Evolutionary conservation across 2,888 invertebrate species (phyloP).

Genomic region (Nephrotoma guestfalica): DNA sequence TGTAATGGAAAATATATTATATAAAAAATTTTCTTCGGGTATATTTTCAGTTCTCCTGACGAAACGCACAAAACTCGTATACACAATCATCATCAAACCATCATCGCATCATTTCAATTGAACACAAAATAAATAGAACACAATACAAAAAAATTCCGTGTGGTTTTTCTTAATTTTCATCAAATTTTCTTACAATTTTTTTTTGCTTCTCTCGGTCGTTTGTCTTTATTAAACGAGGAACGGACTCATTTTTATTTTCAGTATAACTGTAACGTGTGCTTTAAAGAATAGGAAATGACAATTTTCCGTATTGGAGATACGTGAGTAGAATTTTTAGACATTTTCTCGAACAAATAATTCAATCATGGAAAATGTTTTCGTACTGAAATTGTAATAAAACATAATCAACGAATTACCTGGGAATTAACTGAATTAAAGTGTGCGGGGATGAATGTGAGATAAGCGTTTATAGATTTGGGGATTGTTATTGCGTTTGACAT

Average conservation of each 20-base stretch:
- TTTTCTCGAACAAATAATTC: background rate
- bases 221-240: background rate
- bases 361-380: background rate
- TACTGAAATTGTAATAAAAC: background rate
- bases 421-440: background rate
- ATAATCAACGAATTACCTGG: background rate
- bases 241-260: background rate
- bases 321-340: background rate
- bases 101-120: background rate
- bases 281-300: background rate
- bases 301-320: background rate
- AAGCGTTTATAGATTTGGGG: background rate
- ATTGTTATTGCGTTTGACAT: background rate
- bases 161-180: background rate
- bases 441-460: background rate
- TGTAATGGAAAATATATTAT: background rate
- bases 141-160: background rate
- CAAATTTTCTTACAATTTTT: background rate
- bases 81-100: background rate
- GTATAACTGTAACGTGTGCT: background rate
- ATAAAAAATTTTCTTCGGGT: background rate
- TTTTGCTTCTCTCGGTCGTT: background rate
- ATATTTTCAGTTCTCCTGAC: background rate
- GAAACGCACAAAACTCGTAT: background rate
- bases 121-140: background rate